phyloP scores from a whole-genome alignment of 1,140 invertebrate species.

The Drosophila pandora region DNA sequence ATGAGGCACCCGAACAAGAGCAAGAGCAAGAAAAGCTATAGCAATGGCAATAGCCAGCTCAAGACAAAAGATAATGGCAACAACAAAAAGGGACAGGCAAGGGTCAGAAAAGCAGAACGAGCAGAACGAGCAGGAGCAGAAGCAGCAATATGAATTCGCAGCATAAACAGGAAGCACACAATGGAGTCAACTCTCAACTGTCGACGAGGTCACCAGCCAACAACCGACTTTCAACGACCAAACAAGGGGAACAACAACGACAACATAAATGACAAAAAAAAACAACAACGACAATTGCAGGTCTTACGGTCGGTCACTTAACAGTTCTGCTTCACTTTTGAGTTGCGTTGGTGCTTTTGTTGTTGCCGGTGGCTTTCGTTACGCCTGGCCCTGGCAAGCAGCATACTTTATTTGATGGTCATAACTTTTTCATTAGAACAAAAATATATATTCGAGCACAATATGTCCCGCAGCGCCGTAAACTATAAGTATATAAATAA shows the following conservation, averaged over 20 bases:
- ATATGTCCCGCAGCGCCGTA: conserved; percentile 80
- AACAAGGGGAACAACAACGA: conserved; percentile 36
- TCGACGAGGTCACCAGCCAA: conserved; percentile 73
- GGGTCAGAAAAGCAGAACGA: conserved; percentile 41
- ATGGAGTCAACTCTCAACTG: conserved; percentile 81
- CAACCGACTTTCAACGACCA: conserved; percentile 35
- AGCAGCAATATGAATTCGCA: conserved; percentile 64
- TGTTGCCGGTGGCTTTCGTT: conserved; percentile 20
- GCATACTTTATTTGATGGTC: conserved; percentile 82
- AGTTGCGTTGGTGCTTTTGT: conserved; percentile 34
- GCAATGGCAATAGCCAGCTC: conserved; percentile 34
- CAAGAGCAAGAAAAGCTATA: conserved; percentile 71
- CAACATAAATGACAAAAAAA: conserved; percentile 24
- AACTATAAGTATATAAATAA: conserved; percentile 82
- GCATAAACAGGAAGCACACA: conserved; percentile 80
- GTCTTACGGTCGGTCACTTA: conserved; percentile 80
- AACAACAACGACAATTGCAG: conserved; percentile 61
- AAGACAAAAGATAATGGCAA: conserved; percentile 77
- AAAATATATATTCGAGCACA: conserved; percentile 80
- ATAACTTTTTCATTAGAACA: conserved; percentile 83
- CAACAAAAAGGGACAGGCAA: conserved; percentile 37
- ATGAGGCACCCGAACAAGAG: conserved; percentile 23
- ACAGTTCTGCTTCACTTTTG: conserved; percentile 66
- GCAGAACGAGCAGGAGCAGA: conserved; percentile 20
- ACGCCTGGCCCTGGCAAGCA: conserved; percentile 54